These are phyloP conservation scores for Petrolisthes cinctipes DNA, from an alignment of 2,888 invertebrate genomes.

Conservation along the genomic window DNA sequence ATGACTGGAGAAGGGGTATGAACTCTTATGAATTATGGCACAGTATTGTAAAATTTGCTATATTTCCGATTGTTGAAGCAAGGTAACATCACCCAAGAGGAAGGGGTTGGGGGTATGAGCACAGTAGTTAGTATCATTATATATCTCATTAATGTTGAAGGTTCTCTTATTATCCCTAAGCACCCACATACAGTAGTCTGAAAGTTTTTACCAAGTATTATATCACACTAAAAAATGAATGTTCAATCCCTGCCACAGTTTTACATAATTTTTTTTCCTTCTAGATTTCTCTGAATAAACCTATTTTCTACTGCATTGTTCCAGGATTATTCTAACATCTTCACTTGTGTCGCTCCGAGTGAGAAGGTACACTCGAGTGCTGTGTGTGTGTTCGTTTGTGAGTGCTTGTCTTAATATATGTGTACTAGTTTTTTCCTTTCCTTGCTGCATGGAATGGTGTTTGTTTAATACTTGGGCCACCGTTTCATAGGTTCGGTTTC, in stretches of 20 bases:
- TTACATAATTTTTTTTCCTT: constrained; percentile 42
- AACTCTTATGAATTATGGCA: too few species aligned
- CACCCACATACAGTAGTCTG: constrained; percentile 4
- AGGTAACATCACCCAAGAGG: constrained; percentile 52
- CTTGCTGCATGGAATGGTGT: constrained; percentile 23
- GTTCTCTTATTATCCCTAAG: constrained; percentile 36
- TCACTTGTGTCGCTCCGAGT: constrained; percentile 64
- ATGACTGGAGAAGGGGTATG: too few species aligned
- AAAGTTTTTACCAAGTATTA: constrained; percentile 25
- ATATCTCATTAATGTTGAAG: constrained; percentile 22
- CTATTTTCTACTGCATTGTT: constrained; percentile 60
- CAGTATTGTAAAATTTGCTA: neutral
- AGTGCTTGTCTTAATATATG: constrained; percentile 50
- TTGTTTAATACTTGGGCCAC: constrained; percentile 5
- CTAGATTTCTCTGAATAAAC: constrained; percentile 51
- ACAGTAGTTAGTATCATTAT: constrained; percentile 25
- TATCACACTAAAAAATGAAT: constrained; percentile 16
- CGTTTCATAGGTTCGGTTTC: constrained; percentile 3
- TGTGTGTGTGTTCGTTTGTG: constrained; percentile 60
- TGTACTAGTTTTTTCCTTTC: neutral
- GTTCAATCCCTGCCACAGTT: constrained; percentile 40
- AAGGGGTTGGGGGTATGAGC: constrained; percentile 35
- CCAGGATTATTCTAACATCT: constrained; percentile 65
- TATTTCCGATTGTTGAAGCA: constrained; percentile 16
- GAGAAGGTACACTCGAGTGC: constrained; percentile 63